phyloP scores from a whole-genome alignment of 2,113 vertebrate species.

The Psammodynastes pulverulentus region DNA sequence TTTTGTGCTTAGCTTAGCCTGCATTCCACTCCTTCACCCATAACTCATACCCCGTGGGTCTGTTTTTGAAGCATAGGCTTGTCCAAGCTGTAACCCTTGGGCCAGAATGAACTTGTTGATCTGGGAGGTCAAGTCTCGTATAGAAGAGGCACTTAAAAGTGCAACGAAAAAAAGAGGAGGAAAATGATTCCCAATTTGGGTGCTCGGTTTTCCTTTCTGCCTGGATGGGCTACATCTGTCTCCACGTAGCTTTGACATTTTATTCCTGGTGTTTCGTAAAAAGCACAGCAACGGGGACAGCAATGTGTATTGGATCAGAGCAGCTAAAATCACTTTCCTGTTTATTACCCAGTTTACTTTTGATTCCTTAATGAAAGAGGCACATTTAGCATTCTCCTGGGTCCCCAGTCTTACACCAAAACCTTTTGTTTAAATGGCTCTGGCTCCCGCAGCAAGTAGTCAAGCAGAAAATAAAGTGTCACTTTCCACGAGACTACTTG shows the following conservation, averaged over 20 bases:
- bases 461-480: conserved; percentile 43
- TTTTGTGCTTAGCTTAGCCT: not conserved
- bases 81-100: not conserved
- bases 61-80: not conserved
- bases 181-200: not conserved
- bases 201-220: conserved; percentile 5
- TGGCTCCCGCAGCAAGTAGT: conserved; percentile 32
- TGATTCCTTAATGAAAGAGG: conserved; percentile 54
- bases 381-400: conserved; percentile 51
- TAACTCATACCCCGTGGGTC: not conserved
- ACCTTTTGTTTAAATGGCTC: conserved; percentile 50
- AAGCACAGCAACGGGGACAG: not conserved
- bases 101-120: not conserved
- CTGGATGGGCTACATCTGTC: not conserved
- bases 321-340: conserved; percentile 34
- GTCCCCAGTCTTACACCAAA: conserved; percentile 40
- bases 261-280: not conserved
- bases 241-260: fast-evolving
- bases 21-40: not conserved
- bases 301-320: not conserved
- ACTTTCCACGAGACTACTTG: conserved; percentile 49
- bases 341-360: conserved; percentile 53
- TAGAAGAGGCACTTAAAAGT: conserved; percentile 1
- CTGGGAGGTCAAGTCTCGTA: conserved; percentile 36
- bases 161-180: not conserved